Evolutionary conservation across 2,797 vertebrate species (phyloP).

Genomic region (Tauraco hartlaubi): DNA sequence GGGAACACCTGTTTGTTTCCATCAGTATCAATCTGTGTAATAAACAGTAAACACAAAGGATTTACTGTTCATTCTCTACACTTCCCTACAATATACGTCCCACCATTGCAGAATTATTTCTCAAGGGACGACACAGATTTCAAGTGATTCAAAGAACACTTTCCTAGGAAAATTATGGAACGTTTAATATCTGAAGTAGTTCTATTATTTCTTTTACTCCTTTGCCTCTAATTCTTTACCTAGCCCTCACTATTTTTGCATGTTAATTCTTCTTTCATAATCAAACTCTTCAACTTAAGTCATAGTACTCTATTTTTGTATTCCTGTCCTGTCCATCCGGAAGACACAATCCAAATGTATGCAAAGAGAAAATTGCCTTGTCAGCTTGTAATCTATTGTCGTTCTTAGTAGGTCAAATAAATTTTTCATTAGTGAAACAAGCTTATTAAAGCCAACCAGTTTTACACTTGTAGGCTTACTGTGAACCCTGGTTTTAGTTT

Average conservation of each 20-base stretch:
- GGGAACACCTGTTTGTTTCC: slow-evolving; percentile 37
- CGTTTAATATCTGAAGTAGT: neutral
- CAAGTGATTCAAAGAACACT: neutral
- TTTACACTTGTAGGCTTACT: neutral
- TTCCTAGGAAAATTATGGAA: neutral
- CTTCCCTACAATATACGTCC: neutral
- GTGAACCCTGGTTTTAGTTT: neutral
- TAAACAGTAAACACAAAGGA: neutral
- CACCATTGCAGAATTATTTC: neutral
- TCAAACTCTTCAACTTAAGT: neutral
- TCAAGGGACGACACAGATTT: neutral
- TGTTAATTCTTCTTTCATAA: neutral
- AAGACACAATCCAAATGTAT: neutral
- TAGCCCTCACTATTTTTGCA: neutral
- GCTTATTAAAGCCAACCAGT: neutral
- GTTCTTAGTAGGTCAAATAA: slow-evolving; percentile 7
- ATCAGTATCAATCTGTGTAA: neutral
- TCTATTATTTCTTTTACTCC: neutral
- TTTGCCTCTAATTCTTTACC: neutral
- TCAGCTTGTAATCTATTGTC: neutral
- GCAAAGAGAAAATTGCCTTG: neutral
- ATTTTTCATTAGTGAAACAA: slow-evolving; percentile 27
- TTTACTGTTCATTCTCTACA: neutral
- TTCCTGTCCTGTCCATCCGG: neutral
- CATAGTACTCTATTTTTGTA: neutral